Conservation (phyloP, 2,113 vertebrate species). For the Gopherus evgoodei region DNA sequence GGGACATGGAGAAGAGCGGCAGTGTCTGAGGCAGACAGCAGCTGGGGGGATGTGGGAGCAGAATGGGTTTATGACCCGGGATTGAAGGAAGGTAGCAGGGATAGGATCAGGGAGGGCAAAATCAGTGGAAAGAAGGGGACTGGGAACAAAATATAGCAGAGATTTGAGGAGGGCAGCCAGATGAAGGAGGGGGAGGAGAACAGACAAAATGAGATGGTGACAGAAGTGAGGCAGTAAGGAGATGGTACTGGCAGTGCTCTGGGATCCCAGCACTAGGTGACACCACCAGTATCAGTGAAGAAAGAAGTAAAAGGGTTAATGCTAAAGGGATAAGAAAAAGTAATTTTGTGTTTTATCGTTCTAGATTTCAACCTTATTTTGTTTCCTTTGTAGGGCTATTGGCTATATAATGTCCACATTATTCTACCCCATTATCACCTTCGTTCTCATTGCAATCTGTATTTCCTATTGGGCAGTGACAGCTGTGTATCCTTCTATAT, state of each 20-base stretch:
- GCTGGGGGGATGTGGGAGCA: not conserved
- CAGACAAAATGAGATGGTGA: not conserved
- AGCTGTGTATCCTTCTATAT: conserved; percentile 92
- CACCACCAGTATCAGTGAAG: not conserved
- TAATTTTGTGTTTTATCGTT: not conserved
- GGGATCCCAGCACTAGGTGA: not conserved
- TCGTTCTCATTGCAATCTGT: conserved; percentile 90
- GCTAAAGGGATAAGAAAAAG: not conserved
- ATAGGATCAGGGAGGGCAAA: not conserved
- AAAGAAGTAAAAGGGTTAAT: not conserved
- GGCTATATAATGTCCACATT: conserved; percentile 91
- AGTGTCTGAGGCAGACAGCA: not conserved
- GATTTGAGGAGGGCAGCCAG: not conserved
- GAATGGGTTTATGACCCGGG: not conserved
- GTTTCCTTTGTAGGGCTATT: conserved; percentile 86
- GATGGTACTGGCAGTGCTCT: not conserved
- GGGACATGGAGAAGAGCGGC: not conserved
- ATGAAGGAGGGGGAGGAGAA: not conserved
- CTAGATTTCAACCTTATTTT: conserved; percentile 22
- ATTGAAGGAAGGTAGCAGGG: not conserved
- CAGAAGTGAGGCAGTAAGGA: not conserved
- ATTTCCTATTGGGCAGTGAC: conserved; percentile 93
- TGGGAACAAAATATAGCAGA: not conserved
- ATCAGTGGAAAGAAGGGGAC: not conserved
- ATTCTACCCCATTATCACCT: conserved; percentile 93